A percentile compares a stretch with the other conserved stretches of the same genome.
Evolutionary conservation across 2,113 vertebrate species (phyloP).

Genomic region (Enhydra lutris): DNA sequence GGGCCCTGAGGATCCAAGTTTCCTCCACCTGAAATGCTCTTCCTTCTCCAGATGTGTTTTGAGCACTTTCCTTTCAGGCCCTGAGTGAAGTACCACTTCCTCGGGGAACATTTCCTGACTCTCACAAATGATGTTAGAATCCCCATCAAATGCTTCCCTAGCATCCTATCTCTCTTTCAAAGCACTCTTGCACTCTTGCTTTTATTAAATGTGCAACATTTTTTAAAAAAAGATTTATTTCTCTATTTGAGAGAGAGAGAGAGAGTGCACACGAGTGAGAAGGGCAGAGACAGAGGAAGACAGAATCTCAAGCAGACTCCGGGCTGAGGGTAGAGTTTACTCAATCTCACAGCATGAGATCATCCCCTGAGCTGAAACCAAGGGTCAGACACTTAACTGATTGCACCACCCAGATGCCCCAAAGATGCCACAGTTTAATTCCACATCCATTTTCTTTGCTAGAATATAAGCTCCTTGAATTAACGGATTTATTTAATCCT

Average conservation of each 20-base stretch:
- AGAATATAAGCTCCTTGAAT: not conserved
- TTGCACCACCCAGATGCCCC: not conserved
- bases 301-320: not conserved
- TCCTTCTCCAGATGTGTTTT: not conserved
- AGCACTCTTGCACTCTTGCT: not conserved
- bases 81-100: not conserved
- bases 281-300: not conserved
- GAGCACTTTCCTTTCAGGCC: not conserved
- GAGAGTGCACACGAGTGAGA: not conserved
- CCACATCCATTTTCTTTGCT: not conserved
- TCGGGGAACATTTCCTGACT: not conserved
- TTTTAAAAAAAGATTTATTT: not conserved
- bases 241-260: not conserved
- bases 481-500: not conserved
- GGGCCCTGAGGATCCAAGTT: not conserved
- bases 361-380: not conserved
- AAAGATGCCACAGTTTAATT: not conserved
- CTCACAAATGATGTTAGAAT: not conserved
- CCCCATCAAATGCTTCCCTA: not conserved
- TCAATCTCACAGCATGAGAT: not conserved
- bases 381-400: not conserved
- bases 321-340: not conserved
- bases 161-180: not conserved
- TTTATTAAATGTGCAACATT: not conserved
- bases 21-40: not conserved